Base-by-base conservation (phyloP, 2,113 vertebrate species). In the Dolichotis patagonum region DNA sequence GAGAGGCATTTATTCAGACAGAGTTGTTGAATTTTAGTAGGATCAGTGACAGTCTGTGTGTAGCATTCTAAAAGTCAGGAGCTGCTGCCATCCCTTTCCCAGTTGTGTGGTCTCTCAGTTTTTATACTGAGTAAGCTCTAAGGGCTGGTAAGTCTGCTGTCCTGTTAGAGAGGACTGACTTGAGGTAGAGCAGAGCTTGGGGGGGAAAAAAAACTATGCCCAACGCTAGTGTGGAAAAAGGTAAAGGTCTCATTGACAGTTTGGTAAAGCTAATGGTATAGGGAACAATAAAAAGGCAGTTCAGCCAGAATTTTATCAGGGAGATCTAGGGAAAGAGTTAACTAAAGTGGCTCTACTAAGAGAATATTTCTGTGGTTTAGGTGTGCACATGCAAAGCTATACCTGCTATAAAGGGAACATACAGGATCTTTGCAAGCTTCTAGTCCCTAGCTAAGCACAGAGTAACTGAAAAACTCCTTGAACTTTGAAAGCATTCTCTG, bases 11-110 rank as follows among this genome's bases (percentile, higher is more conserved):
- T 96, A 88, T 91, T 96, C 9, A 84, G 52, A 77, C 38, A 90
- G 83, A 87, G 9, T 35, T 95, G 32, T 35, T 96, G 52, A 94
- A 43, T 92, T 80, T 97, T 58, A 94, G 2, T 90, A 83, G 89
- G n/a, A 85, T 82, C 19, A 94, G 67, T 84, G 41, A 85, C 54
- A 62, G 26, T 77, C 12, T 81, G 28, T 80, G 43, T 80, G 35
- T 71, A 38, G 8, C 46, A 58, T 73, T 93, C 75, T 86, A 77
- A 78, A 77, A 78, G 58, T 80, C 54, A 86, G 16, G 46, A 89
- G 14, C n/a, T 86, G 19, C 7, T 82, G 19, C n/a, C 10, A 19
- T 63, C 32, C 24, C 20, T 91, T 67, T 4, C 38, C 32, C 14
- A 83, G 60, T 49, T 86, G 35, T 84, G 0, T 92, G 24, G 32